These are phyloP conservation scores for Leptogaster cylindrica DNA, from an alignment of 2,888 invertebrate species.

Conservation along the genomic window DNA sequence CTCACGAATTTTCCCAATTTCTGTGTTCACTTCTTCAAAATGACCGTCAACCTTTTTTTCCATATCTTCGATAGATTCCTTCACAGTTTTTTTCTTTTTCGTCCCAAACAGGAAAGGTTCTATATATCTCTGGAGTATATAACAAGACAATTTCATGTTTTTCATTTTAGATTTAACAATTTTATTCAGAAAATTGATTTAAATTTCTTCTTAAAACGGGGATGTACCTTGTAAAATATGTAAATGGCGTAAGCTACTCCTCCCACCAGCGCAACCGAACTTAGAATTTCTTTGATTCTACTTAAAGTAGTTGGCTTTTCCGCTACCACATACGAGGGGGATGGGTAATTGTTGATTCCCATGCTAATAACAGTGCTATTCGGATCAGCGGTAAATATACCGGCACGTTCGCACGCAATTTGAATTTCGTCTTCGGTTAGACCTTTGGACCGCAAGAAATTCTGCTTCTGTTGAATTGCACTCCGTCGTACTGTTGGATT, in stretches of 20 bases:
- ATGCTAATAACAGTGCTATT: slow-evolving; percentile 58
- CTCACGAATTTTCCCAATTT: slow-evolving; percentile 70
- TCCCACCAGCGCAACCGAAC: slow-evolving; percentile 76
- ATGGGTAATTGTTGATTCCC: slow-evolving; percentile 51
- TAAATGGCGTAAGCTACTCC: slow-evolving; percentile 80
- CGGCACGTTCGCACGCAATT: slow-evolving; percentile 74
- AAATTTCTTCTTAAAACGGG: background rate
- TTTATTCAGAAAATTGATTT: slow-evolving; percentile 4
- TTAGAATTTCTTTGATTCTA: slow-evolving; percentile 71
- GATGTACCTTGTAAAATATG: slow-evolving; percentile 78
- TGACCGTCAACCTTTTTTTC: slow-evolving; percentile 70
- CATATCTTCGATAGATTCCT: slow-evolving; percentile 72
- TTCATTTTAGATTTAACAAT: too few relatives aligned
- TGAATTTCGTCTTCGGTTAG: slow-evolving; percentile 77
- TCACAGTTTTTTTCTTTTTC: slow-evolving; percentile 69
- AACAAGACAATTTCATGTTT: slow-evolving; percentile 6
- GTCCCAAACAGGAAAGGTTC: slow-evolving; percentile 73
- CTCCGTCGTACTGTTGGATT: slow-evolving; percentile 84
- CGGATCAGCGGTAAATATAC: slow-evolving; percentile 58
- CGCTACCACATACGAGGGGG: slow-evolving; percentile 46
- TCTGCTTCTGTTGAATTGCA: slow-evolving; percentile 77
- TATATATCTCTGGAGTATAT: slow-evolving; percentile 66
- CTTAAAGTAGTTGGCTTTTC: slow-evolving; percentile 61
- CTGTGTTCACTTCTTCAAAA: slow-evolving; percentile 68
- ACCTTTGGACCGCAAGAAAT: slow-evolving; percentile 79